phyloP scores from a whole-genome alignment of 92 coral and sea anemone species.

The Epizoanthus fatuus region DNA sequence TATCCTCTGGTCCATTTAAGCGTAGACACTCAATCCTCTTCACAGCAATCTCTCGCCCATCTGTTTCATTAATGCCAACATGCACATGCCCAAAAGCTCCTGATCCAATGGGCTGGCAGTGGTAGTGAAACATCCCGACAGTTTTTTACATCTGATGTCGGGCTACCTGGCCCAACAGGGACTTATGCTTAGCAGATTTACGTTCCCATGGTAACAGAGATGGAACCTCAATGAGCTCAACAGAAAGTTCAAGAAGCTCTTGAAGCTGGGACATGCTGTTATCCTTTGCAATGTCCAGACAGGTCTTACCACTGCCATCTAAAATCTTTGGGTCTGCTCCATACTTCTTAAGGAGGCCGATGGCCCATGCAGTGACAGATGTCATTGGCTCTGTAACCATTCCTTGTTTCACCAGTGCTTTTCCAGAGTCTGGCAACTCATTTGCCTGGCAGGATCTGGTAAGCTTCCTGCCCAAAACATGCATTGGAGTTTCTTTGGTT shows the following conservation, averaged over 20 bases:
- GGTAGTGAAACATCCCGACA: conserved; percentile 10
- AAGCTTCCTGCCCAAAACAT: no score
- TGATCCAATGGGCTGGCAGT: conserved; percentile 12
- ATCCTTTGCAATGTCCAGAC: no score
- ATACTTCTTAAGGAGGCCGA: neutral
- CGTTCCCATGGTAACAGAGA: no score
- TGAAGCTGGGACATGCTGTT: no score
- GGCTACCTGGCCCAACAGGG: conserved; percentile 18
- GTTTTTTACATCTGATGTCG: neutral
- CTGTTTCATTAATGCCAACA: conserved; percentile 43
- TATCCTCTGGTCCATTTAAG: conserved; percentile 24
- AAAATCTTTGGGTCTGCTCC: neutral
- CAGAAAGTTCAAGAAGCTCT: no score
- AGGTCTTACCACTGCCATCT: neutral
- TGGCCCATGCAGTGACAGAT: neutral
- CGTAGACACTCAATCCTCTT: conserved; percentile 35
- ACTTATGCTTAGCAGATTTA: no score
- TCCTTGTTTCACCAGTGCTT: no score
- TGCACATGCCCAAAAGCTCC: conserved; percentile 1
- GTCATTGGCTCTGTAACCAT: neutral
- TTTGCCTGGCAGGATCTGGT: no score
- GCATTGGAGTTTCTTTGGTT: no score
- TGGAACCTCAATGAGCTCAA: no score
- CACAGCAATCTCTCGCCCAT: conserved; percentile 56
- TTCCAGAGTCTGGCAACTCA: no score